A percentile compares a stretch with the other conserved stretches of the same genome.
Evolutionary conservation across 2,888 invertebrate species (phyloP).

Genomic region (Dysmachus trigonus): DNA sequence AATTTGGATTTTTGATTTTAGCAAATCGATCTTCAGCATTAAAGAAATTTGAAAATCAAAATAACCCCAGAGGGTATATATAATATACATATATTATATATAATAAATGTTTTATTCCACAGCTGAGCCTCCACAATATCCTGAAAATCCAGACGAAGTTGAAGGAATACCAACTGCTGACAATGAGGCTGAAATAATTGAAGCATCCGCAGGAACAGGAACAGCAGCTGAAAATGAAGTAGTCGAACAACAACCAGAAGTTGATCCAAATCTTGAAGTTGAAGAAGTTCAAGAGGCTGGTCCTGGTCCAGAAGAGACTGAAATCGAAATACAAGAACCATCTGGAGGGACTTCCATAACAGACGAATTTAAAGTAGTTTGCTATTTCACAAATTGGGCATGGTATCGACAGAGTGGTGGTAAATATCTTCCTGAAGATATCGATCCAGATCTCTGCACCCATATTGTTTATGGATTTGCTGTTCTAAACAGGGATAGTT

Average conservation of each 20-base stretch:
- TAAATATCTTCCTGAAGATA: constrained; percentile 82
- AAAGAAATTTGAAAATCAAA: too few relatives aligned
- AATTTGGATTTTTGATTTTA: too few relatives aligned
- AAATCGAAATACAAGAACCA: constrained; percentile 41
- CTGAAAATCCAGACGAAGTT: neutral
- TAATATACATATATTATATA: neutral
- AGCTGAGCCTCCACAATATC: neutral
- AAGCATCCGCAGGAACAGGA: neutral
- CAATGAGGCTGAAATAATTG: constrained; percentile 9
- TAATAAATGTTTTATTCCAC: neutral
- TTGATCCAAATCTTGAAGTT: constrained; percentile 55
- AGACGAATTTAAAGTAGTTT: constrained; percentile 78
- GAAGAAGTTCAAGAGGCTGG: constrained; percentile 53
- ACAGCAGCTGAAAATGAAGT: neutral
- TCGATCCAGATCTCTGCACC: constrained; percentile 86
- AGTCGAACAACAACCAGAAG: constrained; percentile 48
- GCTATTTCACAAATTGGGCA: constrained; percentile 94
- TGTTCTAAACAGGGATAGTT: constrained; percentile 77
- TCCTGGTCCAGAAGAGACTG: constrained; percentile 31
- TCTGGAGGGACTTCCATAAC: constrained; percentile 29
- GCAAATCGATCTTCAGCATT: too few relatives aligned
- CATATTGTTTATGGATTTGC: constrained; percentile 94
- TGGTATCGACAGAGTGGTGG: constrained; percentile 89
- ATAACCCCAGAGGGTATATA: too few relatives aligned
- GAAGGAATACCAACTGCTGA: neutral